A percentile compares a stretch with the other conserved stretches of the same genome.
Conservation (phyloP, 2,113 vertebrate species). For the Circaetus gallicus region DNA sequence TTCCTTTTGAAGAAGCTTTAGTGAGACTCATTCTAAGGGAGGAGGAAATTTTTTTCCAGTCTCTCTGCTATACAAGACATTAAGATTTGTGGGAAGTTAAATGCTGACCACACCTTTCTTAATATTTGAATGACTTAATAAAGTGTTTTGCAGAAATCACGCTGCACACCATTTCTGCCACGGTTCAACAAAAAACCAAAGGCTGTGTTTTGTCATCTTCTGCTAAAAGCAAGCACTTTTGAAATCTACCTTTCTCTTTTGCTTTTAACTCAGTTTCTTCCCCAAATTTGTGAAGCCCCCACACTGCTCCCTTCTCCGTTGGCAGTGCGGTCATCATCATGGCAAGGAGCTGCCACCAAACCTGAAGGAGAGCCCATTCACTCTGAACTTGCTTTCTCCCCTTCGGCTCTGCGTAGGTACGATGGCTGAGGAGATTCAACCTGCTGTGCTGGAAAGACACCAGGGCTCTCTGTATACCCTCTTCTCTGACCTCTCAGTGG, state of each 20-base stretch:
- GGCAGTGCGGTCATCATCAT: background rate
- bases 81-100: background rate
- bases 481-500: slow-evolving; percentile 71
- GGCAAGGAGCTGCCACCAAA: background rate
- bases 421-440: slow-evolving; percentile 80
- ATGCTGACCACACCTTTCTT: background rate
- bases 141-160: background rate
- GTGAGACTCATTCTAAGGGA: background rate
- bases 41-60: background rate
- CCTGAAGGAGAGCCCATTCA: background rate
- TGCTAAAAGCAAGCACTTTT: background rate
- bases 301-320: accelerated
- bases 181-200: background rate
- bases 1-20: background rate
- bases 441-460: slow-evolving; percentile 75
- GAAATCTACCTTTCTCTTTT: background rate
- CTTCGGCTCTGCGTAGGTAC: slow-evolving; percentile 71
- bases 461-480: slow-evolving; percentile 83
- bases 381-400: background rate
- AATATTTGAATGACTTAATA: background rate
- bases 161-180: background rate
- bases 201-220: background rate
- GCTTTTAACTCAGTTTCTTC: background rate
- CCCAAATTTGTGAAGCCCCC: background rate
- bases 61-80: background rate